Evolutionary conservation across 2,113 vertebrate genomes (phyloP), one percentile per base, ranked within the genome.

Genomic region (Sisor rabdophorus): DNA sequence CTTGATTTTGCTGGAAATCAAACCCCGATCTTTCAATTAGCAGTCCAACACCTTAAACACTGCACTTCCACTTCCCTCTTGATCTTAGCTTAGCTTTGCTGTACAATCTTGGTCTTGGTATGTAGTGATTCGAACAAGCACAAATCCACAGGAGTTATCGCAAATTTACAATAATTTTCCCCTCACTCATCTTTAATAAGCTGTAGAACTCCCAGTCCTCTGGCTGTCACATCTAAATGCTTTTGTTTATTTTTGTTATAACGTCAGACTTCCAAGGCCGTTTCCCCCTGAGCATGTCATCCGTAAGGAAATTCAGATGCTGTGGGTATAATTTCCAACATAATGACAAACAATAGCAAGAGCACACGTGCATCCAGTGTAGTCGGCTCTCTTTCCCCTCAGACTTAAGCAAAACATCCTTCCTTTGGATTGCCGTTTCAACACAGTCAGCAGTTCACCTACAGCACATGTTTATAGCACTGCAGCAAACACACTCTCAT

Each of bases 401-500:
- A 22, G 71, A 68, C 86, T 84, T 80, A 87, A 85, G 86, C 85
- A 89, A 56, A 86, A 90, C 88, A 88, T 90, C 88, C 90, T 91
- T 91, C 87, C 86, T 83, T 69, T 17, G 53, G 63, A 56, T 79
- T 86, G 89, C 85, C 85, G 85, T 84, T 88, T 73, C 53, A 77
- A 81, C 82, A 48, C 61, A 0, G 79, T 88, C 83, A 83, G 85
- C 87, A 79, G 68, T 84, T 86, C 69, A 64, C 79, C 82, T 84
- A 72, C 74, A 71, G 44, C 81, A 71, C 30, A 75, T 11, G 36
- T 55, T 28, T n/a, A 22, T 20, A 47, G 30, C 16, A 16, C 59
- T 50, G 55, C 72, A 61, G 70, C 48, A 50, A 61, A 65, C 48
- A 52, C 36, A 5, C 73, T 48, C 71, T 50, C 73, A 53, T 77